Evolutionary conservation across 2,888 invertebrate genomes (phyloP).

Genomic region (Lobophora halterata): DNA sequence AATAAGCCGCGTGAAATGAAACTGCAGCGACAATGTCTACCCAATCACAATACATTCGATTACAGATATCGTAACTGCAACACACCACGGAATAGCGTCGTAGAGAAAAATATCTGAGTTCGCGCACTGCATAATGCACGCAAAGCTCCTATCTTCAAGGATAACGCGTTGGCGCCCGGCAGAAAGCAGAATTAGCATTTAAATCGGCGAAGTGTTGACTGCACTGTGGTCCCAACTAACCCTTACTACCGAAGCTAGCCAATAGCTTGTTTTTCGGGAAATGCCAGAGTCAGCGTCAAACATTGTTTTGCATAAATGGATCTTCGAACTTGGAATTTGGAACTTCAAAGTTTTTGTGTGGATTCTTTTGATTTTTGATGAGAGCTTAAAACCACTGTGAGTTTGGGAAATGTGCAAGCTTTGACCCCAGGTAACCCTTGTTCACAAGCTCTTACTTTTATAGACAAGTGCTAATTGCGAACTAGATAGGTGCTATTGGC

Average conservation of each 20-base stretch:
- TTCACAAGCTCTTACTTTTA: too few species aligned
- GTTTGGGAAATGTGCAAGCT: too few species aligned
- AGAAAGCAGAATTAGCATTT: conserved; percentile 60
- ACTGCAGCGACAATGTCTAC: conserved; percentile 2
- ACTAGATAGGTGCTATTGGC: too few species aligned
- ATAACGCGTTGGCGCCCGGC: conserved; percentile 47
- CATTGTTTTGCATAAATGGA: conserved; percentile 28
- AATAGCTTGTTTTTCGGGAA: conserved; percentile 30
- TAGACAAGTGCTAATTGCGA: too few species aligned
- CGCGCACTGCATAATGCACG: conserved; percentile 47
- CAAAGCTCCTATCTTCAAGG: conserved; percentile 51
- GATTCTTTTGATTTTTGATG: conserved; percentile 2
- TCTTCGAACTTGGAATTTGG: conserved; percentile 15
- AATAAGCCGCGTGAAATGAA: conserved; percentile 2
- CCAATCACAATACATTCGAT: conserved; percentile 24
- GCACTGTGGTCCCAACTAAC: conserved; percentile 29
- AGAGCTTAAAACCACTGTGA: too few species aligned
- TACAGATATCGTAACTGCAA: conserved; percentile 25
- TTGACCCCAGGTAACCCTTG: too few species aligned
- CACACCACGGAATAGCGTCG: conserved; percentile 33
- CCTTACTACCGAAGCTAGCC: conserved; percentile 24
- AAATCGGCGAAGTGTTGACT: conserved; percentile 47
- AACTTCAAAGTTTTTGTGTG: conserved; percentile 8
- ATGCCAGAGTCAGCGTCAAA: conserved; percentile 22
- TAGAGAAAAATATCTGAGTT: conserved; percentile 37